These are phyloP conservation scores for Acheta domesticus DNA, from an alignment of 2,888 invertebrate genomes.

Conservation along the genomic window DNA sequence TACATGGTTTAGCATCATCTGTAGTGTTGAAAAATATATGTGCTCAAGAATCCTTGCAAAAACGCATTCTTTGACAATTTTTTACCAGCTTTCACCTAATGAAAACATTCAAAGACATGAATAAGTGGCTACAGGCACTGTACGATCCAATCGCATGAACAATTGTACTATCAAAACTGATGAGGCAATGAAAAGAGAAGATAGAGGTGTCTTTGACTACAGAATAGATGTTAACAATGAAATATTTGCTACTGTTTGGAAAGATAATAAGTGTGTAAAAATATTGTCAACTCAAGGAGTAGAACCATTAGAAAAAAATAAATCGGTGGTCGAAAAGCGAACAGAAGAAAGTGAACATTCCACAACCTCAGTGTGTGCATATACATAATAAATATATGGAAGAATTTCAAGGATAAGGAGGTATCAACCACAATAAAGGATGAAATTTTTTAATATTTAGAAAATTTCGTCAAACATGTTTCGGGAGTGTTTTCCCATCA, in stretches of 20 bases:
- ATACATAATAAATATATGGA: too few species aligned
- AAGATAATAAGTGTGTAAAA: background rate
- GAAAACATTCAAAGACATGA: background rate
- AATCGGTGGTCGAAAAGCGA: background rate
- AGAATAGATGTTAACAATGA: too few species aligned
- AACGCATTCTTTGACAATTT: background rate
- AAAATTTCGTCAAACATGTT: too few species aligned
- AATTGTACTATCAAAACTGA: background rate
- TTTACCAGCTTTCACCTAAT: background rate
- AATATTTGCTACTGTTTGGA: too few species aligned
- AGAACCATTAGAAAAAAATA: too few species aligned
- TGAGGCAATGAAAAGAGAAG: too few species aligned
- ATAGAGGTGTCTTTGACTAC: too few species aligned
- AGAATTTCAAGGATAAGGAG: too few species aligned
- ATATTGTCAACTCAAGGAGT: background rate
- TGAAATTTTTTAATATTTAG: too few species aligned
- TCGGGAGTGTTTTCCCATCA: too few species aligned
- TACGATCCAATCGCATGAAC: background rate
- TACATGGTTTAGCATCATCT: background rate
- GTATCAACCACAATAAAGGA: too few species aligned
- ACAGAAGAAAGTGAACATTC: background rate
- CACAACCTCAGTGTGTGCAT: background rate
- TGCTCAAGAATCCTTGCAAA: background rate
- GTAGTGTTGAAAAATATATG: background rate
- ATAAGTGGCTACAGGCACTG: background rate